Evolutionary conservation across 2,888 invertebrate species (phyloP).

Genomic region (Balanococcus diminutus): DNA sequence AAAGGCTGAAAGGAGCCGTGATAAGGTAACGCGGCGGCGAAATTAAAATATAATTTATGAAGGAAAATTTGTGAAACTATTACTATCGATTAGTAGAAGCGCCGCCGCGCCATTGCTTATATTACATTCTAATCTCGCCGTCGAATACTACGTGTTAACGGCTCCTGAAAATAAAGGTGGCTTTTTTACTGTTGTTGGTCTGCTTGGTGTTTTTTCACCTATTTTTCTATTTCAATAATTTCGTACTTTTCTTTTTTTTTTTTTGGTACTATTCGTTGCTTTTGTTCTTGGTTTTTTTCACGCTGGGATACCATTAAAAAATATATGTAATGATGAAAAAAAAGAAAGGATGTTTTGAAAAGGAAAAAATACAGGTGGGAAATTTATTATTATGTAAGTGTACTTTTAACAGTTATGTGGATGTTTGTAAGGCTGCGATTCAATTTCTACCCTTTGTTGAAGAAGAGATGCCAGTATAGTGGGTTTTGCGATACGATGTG

Average conservation of each 20-base stretch:
- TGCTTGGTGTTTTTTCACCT: neutral
- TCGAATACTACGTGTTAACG: conserved; percentile 38
- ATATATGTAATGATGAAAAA: neutral
- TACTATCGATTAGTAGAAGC: conserved; percentile 28
- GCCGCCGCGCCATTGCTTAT: conserved; percentile 16
- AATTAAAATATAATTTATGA: conserved; percentile 40
- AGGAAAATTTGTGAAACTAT: conserved; percentile 27
- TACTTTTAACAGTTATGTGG: neutral
- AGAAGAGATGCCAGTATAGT: neutral
- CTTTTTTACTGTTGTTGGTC: neutral
- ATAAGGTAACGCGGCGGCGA: neutral
- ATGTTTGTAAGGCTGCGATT: neutral
- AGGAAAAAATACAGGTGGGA: neutral
- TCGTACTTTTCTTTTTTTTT: neutral
- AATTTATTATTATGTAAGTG: neutral
- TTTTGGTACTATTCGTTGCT: neutral
- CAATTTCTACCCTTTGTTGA: neutral
- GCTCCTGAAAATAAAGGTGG: conserved; percentile 14
- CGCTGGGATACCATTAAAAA: neutral
- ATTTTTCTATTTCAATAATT: too few species aligned
- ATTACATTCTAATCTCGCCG: conserved; percentile 30
- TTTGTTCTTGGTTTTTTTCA: neutral
- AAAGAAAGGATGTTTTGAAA: neutral
- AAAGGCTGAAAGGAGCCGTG: neutral
- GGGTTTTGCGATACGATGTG: neutral